Evolutionary conservation across 2,113 vertebrate genomes (phyloP).

Genomic region (Malaclemys terrapin): DNA sequence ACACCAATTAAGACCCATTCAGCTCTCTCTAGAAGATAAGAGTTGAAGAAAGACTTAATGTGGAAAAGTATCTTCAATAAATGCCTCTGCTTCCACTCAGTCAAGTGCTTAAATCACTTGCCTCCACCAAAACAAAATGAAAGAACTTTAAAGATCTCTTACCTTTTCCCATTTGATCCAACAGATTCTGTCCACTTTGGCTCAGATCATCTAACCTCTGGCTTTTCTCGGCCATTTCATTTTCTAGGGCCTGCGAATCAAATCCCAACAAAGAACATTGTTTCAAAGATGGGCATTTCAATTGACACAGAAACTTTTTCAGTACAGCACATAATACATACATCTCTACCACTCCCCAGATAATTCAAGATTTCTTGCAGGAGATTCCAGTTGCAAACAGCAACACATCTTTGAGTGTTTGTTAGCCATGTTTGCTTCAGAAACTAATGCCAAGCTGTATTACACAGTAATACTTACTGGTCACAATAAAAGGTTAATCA

Average conservation of each 20-base stretch:
- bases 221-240: constrained; percentile 81
- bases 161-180: constrained; percentile 92
- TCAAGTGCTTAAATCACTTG: not conserved
- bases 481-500: not conserved
- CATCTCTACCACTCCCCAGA: not conserved
- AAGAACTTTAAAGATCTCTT: not conserved
- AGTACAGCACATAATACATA: not conserved
- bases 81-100: not conserved
- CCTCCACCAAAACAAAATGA: not conserved
- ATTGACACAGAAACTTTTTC: not conserved
- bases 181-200: constrained; percentile 80
- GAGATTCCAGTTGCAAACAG: not conserved
- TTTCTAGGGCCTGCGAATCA: constrained; percentile 83
- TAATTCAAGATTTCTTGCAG: not conserved
- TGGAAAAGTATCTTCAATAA: not conserved
- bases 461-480: not conserved
- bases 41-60: not conserved
- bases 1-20: not conserved
- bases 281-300: not conserved
- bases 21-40: not conserved
- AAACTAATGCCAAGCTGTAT: not conserved
- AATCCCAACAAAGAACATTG: not conserved
- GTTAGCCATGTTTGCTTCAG: not conserved
- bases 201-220: constrained; percentile 79
- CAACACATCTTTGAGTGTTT: not conserved